Evolutionary conservation across 2,797 vertebrate genomes (phyloP).

Genomic region (Poeciliopsis infans): DNA sequence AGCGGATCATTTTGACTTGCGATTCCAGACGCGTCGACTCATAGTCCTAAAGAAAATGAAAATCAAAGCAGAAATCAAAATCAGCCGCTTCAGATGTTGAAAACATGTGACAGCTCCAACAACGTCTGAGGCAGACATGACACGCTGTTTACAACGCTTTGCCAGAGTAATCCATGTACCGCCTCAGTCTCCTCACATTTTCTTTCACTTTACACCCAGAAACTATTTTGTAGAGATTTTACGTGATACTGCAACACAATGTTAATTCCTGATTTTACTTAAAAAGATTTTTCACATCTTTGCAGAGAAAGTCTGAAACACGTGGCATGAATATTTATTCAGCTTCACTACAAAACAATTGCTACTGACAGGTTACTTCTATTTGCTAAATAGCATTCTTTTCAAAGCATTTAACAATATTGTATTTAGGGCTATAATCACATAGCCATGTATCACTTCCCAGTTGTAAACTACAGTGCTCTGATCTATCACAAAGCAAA

Average conservation of each 20-base stretch:
- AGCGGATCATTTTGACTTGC: not conserved
- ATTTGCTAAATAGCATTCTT: not conserved
- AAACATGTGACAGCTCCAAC: conserved; percentile 2
- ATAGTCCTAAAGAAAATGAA: not conserved
- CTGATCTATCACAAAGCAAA: not conserved
- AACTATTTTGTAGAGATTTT: not conserved
- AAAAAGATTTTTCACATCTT: not conserved
- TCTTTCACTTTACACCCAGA: not conserved
- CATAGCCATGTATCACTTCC: not conserved
- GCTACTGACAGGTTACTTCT: not conserved
- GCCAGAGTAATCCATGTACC: not conserved
- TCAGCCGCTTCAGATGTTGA: not conserved
- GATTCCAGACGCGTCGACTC: not conserved
- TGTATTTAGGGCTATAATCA: not conserved
- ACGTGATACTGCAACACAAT: not conserved
- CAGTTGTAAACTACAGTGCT: not conserved
- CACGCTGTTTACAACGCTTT: not conserved
- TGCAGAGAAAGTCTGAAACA: not conserved
- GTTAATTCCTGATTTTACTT: not conserved
- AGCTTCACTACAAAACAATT: not conserved
- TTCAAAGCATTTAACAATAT: not conserved
- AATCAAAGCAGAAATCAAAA: not conserved
- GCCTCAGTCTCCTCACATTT: not conserved
- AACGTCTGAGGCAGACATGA: not conserved
- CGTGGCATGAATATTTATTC: not conserved